phyloP scores from a whole-genome alignment of 2,113 vertebrate genomes.

The Phaetusa simplex region DNA sequence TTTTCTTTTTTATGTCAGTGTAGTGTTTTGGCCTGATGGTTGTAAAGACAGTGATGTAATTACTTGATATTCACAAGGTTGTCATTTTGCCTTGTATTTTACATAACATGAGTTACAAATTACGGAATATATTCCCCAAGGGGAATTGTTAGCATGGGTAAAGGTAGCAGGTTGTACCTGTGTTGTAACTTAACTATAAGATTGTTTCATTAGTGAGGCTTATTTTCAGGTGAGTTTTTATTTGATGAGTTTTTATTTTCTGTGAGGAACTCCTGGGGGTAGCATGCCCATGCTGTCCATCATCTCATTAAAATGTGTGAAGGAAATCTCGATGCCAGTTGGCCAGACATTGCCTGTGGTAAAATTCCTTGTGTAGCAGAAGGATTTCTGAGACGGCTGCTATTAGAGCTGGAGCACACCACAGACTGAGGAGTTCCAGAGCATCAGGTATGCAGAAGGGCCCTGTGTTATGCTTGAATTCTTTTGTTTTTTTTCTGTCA shows the following conservation, averaged over 20 bases:
- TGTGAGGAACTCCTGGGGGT: not conserved
- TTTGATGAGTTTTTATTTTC: not conserved
- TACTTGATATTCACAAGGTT: not conserved
- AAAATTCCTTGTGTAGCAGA: not conserved
- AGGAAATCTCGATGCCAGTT: not conserved
- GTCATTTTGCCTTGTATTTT: not conserved
- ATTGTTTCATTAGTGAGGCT: not conserved
- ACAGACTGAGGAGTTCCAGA: not conserved
- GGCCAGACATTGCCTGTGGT: not conserved
- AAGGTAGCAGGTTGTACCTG: not conserved
- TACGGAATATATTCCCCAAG: not conserved
- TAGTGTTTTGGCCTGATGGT: not conserved
- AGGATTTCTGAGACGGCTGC: not conserved
- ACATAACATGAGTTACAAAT: not conserved
- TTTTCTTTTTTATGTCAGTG: not conserved
- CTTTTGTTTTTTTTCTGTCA: constrained; percentile 17
- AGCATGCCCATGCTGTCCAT: not conserved
- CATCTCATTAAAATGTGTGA: not conserved
- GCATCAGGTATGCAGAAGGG: not conserved
- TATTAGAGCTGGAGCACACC: not conserved
- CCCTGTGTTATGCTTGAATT: not conserved
- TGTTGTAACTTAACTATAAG: not conserved
- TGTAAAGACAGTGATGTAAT: not conserved
- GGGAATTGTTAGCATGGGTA: not conserved
- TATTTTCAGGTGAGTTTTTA: not conserved